Evolutionary conservation across 2,888 invertebrate species (phyloP).

Genomic region (Drosophila peninsularis): DNA sequence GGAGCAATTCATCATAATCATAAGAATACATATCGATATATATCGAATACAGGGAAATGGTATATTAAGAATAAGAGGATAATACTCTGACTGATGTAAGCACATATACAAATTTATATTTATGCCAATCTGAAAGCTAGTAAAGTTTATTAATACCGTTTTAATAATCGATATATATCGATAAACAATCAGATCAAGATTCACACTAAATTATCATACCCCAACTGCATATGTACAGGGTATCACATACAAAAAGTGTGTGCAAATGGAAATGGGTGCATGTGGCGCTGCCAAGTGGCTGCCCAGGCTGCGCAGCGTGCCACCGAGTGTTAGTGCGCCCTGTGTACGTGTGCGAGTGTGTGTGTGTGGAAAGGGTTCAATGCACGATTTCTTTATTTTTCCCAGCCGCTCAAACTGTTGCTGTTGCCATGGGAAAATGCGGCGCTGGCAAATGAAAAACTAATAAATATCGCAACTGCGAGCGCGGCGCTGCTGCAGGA

Average conservation of each 20-base stretch:
- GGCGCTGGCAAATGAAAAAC: conserved; percentile 33
- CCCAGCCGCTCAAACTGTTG: conserved; percentile 16
- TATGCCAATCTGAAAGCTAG: too few relatives aligned
- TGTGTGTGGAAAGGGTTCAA: conserved; percentile 71
- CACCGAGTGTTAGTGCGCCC: conserved; percentile 3
- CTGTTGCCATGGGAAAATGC: conserved; percentile 65
- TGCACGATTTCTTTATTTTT: conserved; percentile 71
- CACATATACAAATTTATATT: too few relatives aligned
- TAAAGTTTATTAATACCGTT: too few relatives aligned
- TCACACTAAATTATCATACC: background rate
- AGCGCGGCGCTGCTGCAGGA: conserved; percentile 50
- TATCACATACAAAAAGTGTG: conserved; percentile 26
- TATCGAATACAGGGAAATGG: too few relatives aligned
- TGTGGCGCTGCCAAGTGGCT: conserved; percentile 57
- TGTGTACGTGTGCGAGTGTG: conserved; percentile 24
- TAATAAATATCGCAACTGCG: conserved; percentile 33
- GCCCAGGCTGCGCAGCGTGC: conserved; percentile 20
- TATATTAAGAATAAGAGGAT: too few relatives aligned
- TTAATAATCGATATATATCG: too few relatives aligned
- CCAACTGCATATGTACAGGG: background rate
- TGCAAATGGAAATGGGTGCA: conserved; percentile 59
- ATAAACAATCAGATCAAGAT: too few relatives aligned
- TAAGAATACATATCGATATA: too few relatives aligned
- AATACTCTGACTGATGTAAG: too few relatives aligned
- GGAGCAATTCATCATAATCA: too few relatives aligned